phyloP scores from a whole-genome alignment of 2,888 invertebrate species.

The Orchesellides sinensis region DNA sequence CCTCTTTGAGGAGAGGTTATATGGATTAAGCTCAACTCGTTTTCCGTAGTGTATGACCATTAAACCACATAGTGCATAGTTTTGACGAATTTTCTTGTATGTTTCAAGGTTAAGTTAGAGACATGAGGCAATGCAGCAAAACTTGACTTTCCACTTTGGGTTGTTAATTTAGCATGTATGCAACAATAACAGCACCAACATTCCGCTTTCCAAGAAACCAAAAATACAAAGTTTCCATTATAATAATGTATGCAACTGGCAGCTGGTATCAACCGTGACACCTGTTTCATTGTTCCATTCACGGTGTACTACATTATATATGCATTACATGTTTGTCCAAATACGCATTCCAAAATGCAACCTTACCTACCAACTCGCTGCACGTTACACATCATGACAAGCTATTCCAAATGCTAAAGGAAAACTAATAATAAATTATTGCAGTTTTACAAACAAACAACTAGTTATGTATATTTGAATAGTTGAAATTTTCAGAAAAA shows the following conservation, averaged over 20 bases:
- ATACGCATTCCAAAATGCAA: background rate
- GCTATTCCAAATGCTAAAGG: too few relatives aligned
- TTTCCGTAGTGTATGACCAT: too few relatives aligned
- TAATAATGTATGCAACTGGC: background rate
- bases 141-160: constrained; percentile 21
- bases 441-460: background rate
- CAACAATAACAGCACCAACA: background rate
- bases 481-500: background rate
- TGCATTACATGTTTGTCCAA: background rate
- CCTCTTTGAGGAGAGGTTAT: too few relatives aligned
- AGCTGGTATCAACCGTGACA: background rate
- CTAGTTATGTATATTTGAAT: background rate
- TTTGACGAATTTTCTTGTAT: background rate
- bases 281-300: background rate
- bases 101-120: constrained; percentile 8
- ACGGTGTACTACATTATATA: background rate
- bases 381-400: too few relatives aligned
- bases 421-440: background rate
- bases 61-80: too few relatives aligned
- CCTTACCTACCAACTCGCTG: too few relatives aligned
- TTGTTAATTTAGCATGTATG: background rate
- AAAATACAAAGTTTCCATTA: background rate
- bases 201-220: background rate
- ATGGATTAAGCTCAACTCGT: too few relatives aligned
- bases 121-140: background rate